phyloP scores from a whole-genome alignment of 1,140 invertebrate species.

The Eurosta solidaginis region DNA sequence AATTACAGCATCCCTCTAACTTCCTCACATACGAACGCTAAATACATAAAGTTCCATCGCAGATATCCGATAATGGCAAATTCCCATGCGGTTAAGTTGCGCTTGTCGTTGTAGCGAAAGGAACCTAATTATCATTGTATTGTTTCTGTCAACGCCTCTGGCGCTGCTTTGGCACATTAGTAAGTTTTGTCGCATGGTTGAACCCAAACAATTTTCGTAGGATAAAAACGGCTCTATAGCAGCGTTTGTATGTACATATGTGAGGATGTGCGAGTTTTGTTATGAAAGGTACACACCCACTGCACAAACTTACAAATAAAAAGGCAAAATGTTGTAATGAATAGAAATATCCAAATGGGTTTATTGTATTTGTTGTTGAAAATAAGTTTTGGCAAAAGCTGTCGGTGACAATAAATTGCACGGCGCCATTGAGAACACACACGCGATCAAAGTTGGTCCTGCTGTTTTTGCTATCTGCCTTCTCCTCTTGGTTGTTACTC shows the following conservation, averaged over 20 bases:
- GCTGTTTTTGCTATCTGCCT: too few relatives aligned
- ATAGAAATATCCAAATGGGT: too few relatives aligned
- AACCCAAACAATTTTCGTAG: slow-evolving; percentile 7
- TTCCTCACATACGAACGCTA: too few relatives aligned
- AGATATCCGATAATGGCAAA: background rate
- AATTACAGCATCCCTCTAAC: too few relatives aligned
- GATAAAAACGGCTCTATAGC: background rate
- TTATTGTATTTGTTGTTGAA: background rate
- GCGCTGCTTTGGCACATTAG: slow-evolving; percentile 11
- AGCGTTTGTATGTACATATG: background rate
- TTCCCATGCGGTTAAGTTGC: background rate
- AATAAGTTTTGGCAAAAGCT: slow-evolving; percentile 8
- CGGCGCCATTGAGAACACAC: background rate
- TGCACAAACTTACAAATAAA: background rate
- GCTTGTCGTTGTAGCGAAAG: background rate
- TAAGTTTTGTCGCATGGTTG: slow-evolving; percentile 21
- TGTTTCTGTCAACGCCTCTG: background rate
- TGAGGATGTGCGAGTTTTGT: background rate
- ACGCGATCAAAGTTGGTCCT: background rate
- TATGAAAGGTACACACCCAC: background rate
- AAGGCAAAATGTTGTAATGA: slow-evolving; percentile 1
- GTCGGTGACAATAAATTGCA: slow-evolving; percentile 28
- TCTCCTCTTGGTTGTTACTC: too few relatives aligned
- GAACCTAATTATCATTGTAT: background rate
- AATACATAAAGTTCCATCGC: background rate